Conservation (phyloP, 2,797 vertebrate genomes). For the Sphaeramia orbicularis region DNA sequence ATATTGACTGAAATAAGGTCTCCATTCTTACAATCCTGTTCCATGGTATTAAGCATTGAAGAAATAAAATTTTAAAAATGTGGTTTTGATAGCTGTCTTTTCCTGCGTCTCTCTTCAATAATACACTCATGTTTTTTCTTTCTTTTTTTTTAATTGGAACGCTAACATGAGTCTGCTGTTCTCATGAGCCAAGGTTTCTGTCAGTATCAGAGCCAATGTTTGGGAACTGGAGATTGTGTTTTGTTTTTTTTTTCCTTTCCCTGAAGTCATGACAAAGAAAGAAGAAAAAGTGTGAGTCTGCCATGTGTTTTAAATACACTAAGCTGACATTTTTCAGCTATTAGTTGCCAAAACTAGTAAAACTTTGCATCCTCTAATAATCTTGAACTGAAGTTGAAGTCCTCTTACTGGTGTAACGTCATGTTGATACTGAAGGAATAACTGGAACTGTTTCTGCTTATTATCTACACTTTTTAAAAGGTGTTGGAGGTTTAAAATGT, state of each 20-base stretch:
- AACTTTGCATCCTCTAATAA: conserved; percentile 1
- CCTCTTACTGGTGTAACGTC: background rate
- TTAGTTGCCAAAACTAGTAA: conserved; percentile 2
- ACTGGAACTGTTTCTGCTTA: too few relatives aligned
- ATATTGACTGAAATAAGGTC: conserved; percentile 91
- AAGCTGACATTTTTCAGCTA: conserved; percentile 8
- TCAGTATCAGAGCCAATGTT: background rate
- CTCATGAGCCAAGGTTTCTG: background rate
- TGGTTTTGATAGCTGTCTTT: conserved; percentile 68
- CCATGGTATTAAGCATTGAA: conserved; percentile 95
- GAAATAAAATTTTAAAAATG: conserved; percentile 84
- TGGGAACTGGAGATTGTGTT: background rate
- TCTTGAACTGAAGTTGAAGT: background rate
- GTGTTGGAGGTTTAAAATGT: too few relatives aligned
- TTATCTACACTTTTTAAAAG: too few relatives aligned
- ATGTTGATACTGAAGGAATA: background rate
- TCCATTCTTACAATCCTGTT: conserved; percentile 93
- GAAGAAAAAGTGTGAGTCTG: background rate
- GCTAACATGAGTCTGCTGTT: background rate
- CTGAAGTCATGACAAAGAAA: background rate
- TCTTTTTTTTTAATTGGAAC: background rate
- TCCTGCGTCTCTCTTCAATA: conserved; percentile 47
- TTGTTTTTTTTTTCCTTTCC: background rate
- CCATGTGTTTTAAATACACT: conserved; percentile 21
- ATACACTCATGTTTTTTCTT: too few relatives aligned